These are phyloP conservation scores for Meghimatium bilineatum DNA, from an alignment of 2,888 invertebrate species.

Conservation along the genomic window DNA sequence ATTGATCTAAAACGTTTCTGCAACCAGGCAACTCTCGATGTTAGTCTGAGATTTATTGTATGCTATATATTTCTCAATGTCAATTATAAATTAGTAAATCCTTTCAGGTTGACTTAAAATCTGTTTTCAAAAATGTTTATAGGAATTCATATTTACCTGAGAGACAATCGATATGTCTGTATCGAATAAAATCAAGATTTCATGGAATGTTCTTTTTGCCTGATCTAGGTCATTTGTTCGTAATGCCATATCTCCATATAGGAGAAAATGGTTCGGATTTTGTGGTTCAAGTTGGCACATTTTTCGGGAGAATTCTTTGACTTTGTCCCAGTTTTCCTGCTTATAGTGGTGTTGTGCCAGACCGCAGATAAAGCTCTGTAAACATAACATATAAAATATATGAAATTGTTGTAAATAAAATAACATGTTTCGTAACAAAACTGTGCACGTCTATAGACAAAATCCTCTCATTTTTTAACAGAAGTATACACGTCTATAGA, in stretches of 20 bases:
- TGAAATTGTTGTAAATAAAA: no score
- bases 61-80: no score
- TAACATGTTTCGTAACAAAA: no score
- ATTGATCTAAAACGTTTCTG: no score
- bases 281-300: slow-evolving; percentile 16
- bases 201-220: background rate
- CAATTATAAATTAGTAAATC: no score
- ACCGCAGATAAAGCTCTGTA: slow-evolving; percentile 23
- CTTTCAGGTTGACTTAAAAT: no score
- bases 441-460: no score
- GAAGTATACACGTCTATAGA: no score
- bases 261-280: slow-evolving; percentile 25
- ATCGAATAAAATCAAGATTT: background rate
- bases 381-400: background rate
- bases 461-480: no score
- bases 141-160: background rate
- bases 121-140: no score
- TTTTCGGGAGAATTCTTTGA: background rate
- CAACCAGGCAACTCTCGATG: no score
- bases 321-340: slow-evolving; percentile 9
- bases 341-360: slow-evolving; percentile 25
- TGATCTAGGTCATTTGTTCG: background rate
- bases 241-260: slow-evolving; percentile 21
- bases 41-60: no score
- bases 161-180: background rate